Evolutionary conservation across 2,797 vertebrate species (phyloP).

Genomic region (Trachurus trachurus): DNA sequence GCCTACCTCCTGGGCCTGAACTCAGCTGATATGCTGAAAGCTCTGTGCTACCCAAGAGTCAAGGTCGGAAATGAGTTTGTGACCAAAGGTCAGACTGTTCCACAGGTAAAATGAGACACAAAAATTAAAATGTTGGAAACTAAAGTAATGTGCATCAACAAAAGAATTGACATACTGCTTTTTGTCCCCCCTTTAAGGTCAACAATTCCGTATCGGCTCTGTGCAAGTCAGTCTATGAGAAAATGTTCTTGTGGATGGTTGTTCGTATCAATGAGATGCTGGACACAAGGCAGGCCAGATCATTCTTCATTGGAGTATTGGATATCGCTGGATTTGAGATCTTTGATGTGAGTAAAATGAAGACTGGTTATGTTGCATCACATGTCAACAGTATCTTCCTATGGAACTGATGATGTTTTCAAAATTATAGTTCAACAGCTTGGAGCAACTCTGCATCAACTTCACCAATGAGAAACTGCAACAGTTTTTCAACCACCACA

Average conservation of each 20-base stretch:
- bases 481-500: slow-evolving; percentile 87
- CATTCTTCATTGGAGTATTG: slow-evolving; percentile 90
- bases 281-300: slow-evolving; percentile 86
- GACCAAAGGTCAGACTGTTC: slow-evolving; percentile 90
- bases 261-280: slow-evolving; percentile 90
- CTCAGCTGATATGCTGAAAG: slow-evolving; percentile 90
- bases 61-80: slow-evolving; percentile 91
- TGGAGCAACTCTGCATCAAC: slow-evolving; percentile 88
- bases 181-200: slow-evolving; percentile 76
- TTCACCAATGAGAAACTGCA: slow-evolving; percentile 89
- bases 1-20: slow-evolving; percentile 91
- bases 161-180: background rate
- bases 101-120: slow-evolving; percentile 82
- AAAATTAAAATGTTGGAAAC: background rate
- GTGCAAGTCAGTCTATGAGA: slow-evolving; percentile 91
- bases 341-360: slow-evolving; percentile 85
- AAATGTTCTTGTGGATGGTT: slow-evolving; percentile 93
- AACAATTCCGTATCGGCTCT: slow-evolving; percentile 88
- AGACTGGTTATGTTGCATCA: background rate
- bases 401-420: background rate
- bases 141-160: background rate
- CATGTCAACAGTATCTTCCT: background rate
- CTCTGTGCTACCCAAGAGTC: slow-evolving; percentile 88
- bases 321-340: slow-evolving; percentile 94
- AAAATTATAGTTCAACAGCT: slow-evolving; percentile 70